Percentiles rank a stretch among this genome's conserved stretches.
Conservation (phyloP, 2,113 vertebrate genomes). For the Apeltes quadracus region DNA sequence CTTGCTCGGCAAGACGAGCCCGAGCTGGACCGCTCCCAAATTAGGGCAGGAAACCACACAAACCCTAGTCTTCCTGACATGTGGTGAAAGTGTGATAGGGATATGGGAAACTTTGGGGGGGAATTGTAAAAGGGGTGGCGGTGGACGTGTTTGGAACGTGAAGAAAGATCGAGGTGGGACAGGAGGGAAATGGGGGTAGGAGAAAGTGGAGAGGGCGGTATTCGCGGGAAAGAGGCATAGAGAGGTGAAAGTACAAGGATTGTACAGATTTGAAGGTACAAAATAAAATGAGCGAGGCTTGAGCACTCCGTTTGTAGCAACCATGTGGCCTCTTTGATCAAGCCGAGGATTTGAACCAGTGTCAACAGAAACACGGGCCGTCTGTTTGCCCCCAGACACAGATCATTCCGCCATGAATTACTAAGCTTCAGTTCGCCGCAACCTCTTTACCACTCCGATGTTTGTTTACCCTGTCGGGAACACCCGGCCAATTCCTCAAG, state of each 20-base stretch:
- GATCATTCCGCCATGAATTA: constrained; percentile 61
- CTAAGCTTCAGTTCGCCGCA: constrained; percentile 39
- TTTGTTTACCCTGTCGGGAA: constrained; percentile 68
- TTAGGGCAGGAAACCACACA: constrained; percentile 61
- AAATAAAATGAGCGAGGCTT: constrained; percentile 53
- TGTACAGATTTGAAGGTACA: constrained; percentile 50
- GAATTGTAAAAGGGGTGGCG: constrained; percentile 24
- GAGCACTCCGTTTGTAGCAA: constrained; percentile 42
- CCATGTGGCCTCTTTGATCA: constrained; percentile 75
- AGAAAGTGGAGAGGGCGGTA: constrained; percentile 17
- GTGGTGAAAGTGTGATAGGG: constrained; percentile 63
- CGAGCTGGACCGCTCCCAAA: constrained; percentile 55
- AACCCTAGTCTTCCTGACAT: constrained; percentile 64
- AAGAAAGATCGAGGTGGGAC: constrained; percentile 28
- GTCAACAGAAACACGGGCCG: constrained; percentile 66
- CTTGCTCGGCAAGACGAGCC: constrained; percentile 45
- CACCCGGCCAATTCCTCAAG: constrained; percentile 48
- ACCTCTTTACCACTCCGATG: constrained; percentile 54
- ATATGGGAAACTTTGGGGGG: constrained; percentile 55
- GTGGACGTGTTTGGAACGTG: constrained; percentile 32
- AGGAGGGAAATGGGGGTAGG: constrained; percentile 28
- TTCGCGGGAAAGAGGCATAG: constrained; percentile 38
- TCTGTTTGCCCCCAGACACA: constrained; percentile 64
- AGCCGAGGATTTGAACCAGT: constrained; percentile 56
- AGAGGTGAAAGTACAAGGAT: constrained; percentile 47